Conservation (phyloP, 2,888 invertebrate genomes). For the Diarsia mendica region DNA sequence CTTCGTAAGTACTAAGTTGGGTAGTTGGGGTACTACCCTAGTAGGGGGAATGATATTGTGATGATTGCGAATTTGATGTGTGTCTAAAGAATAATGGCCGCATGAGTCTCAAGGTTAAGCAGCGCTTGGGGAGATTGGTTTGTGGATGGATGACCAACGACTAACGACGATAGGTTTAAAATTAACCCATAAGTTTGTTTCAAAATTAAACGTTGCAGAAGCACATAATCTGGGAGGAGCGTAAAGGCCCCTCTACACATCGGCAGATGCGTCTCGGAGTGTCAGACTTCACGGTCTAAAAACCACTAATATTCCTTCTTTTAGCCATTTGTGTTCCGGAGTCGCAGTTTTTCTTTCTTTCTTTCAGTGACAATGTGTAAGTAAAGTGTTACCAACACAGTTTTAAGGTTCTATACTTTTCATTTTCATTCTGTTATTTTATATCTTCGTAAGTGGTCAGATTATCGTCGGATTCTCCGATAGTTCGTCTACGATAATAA, state of each 20-base stretch:
- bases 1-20: constrained; percentile 14
- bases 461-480: background rate
- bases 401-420: too few relatives aligned
- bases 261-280: too few relatives aligned
- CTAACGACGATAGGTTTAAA: background rate
- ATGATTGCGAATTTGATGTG: background rate
- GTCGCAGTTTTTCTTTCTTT: too few relatives aligned
- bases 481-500: background rate
- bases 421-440: background rate
- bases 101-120: background rate
- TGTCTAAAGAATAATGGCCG: background rate
- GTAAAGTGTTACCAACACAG: too few relatives aligned
- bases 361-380: too few relatives aligned
- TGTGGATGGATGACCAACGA: background rate
- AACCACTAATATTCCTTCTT: too few relatives aligned
- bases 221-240: too few relatives aligned
- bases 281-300: too few relatives aligned
- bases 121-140: background rate
- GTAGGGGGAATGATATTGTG: constrained; percentile 15
- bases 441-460: background rate
- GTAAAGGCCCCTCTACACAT: too few relatives aligned
- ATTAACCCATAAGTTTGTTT: too few relatives aligned
- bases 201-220: too few relatives aligned
- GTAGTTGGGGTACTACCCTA: constrained; percentile 6
- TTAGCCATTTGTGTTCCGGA: too few relatives aligned